Evolutionary conservation across 2,797 vertebrate species (phyloP).

Genomic region (Chelon auratus): DNA sequence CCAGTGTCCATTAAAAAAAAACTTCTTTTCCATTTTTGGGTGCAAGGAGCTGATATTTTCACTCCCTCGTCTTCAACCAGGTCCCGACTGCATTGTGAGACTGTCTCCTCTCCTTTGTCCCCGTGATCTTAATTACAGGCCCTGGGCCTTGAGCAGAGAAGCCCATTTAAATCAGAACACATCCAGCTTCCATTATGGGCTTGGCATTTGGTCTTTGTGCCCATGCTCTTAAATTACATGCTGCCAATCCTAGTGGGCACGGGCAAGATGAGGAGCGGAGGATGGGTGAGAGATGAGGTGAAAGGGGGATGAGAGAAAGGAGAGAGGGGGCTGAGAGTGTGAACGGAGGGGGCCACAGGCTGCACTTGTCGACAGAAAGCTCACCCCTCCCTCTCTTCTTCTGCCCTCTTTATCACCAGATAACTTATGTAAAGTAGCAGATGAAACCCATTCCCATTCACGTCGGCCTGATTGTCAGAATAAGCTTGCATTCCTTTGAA

Average conservation of each 20-base stretch:
- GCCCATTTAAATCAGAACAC: constrained; percentile 86
- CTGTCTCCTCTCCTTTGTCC: constrained; percentile 85
- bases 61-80: constrained; percentile 77
- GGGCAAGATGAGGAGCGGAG: constrained; percentile 78
- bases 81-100: constrained; percentile 82
- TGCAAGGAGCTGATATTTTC: constrained; percentile 70
- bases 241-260: constrained; percentile 87
- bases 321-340: constrained; percentile 55
- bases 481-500: constrained; percentile 88
- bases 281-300: constrained; percentile 80
- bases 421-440: constrained; percentile 84
- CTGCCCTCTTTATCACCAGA: constrained; percentile 82
- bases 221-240: constrained; percentile 89
- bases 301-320: constrained; percentile 68
- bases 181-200: constrained; percentile 86
- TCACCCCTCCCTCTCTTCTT: constrained; percentile 51
- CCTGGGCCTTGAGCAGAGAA: constrained; percentile 80
- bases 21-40: constrained; percentile 70
- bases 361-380: constrained; percentile 67
- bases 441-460: constrained; percentile 84
- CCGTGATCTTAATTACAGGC: constrained; percentile 87
- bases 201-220: constrained; percentile 90
- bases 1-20: constrained; percentile 59
- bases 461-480: constrained; percentile 86
- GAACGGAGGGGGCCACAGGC: constrained; percentile 56